These are phyloP conservation scores for Drosophila peninsularis DNA, from an alignment of 2,888 invertebrate species.

Conservation along the genomic window DNA sequence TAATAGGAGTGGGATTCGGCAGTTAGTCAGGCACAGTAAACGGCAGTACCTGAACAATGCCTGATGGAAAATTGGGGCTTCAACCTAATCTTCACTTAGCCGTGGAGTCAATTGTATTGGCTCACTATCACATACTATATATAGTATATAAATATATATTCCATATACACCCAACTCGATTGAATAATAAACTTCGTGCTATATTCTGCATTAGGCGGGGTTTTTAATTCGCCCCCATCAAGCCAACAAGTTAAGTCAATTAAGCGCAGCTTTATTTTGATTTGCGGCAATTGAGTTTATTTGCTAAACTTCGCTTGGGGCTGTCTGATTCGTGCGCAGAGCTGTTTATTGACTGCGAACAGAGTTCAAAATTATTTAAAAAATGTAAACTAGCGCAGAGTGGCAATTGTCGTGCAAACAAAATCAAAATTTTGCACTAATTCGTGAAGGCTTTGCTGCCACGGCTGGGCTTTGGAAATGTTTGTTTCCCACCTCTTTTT, in stretches of 20 bases:
- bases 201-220: neutral
- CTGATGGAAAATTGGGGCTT: too few relatives aligned
- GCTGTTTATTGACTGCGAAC: slow-evolving; percentile 32
- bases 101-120: too few relatives aligned
- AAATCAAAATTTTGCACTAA: slow-evolving; percentile 31
- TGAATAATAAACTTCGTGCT: too few relatives aligned
- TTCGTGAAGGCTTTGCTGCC: slow-evolving; percentile 27
- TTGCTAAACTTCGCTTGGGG: slow-evolving; percentile 38
- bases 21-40: too few relatives aligned
- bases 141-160: too few relatives aligned
- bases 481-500: neutral
- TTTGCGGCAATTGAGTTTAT: slow-evolving; percentile 36
- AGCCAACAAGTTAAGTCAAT: neutral
- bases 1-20: too few relatives aligned
- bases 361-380: slow-evolving; percentile 2
- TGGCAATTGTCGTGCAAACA: slow-evolving; percentile 36
- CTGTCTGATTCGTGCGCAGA: slow-evolving; percentile 36
- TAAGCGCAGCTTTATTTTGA: neutral
- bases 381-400: slow-evolving; percentile 3
- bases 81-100: too few relatives aligned
- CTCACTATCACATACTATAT: too few relatives aligned
- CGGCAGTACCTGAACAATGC: too few relatives aligned
- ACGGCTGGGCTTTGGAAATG: slow-evolving; percentile 10
- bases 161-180: too few relatives aligned
- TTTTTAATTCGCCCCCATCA: neutral